Base-by-base conservation (phyloP, 2,888 invertebrate species). In the Leucophenga maculata region DNA sequence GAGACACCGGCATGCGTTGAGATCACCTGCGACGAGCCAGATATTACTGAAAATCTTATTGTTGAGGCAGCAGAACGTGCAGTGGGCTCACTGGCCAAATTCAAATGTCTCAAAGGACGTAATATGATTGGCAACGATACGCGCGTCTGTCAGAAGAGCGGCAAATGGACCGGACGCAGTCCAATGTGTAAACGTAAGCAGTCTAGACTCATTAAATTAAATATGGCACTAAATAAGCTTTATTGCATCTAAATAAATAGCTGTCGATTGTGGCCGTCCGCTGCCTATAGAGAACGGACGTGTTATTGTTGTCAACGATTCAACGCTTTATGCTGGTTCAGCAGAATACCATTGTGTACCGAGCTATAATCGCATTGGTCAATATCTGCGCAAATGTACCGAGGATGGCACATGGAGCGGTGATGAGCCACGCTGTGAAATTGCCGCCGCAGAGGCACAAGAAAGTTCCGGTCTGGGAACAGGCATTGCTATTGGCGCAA, bases 321-420 rank as follows among this genome's bases (percentile, higher is more conserved):
- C 95, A 0, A 95, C 95, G 0, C 90, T 93, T 0, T 97, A 94
- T 86, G 94, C 94, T 39, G 95, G 95, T 67, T 93, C 94, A 0
- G 93, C 95, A 0, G 97, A 97, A 86, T 97, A 97, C 87, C 96
- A 96, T 85, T 97, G 97, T 85, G 88, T 96, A 69, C 96, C 96
- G 2, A 94, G 94, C 79, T 96, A 91, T 89, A 94, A 94, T 84
- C 90, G 95, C 11, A 92, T 93, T 0, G 97, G 97, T 0, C 94
- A 94, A 0, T 94, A 95, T 86, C 88, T 95, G 20, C 90, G 97
- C 71, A 95, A 95, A 84, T 97, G 97, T 85, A 90, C 93, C 88
- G 95, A 95, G 69, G 94, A 93, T 72, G 96, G 94, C 3, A 90
- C 91, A 59, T 97, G 97, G 97, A 95, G 95, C 3, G 96, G 96